These are phyloP conservation scores for Kryptolebias marmoratus DNA, from an alignment of 2,113 vertebrate genomes.

Conservation along the genomic window DNA sequence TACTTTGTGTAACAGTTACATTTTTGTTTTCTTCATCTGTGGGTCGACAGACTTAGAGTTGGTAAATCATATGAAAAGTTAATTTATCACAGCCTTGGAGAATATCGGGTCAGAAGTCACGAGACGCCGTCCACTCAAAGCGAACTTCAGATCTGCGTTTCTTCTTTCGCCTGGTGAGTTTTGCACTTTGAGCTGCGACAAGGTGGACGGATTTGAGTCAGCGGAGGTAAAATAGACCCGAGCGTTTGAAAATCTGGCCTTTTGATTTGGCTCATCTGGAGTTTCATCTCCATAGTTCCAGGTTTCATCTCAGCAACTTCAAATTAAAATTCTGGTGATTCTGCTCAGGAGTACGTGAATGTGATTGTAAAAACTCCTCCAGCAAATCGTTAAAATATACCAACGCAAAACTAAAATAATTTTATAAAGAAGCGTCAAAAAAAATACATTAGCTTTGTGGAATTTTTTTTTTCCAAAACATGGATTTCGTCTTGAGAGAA, in stretches of 20 bases:
- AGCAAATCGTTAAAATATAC: no score
- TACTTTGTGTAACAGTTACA: no score
- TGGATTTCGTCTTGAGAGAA: conserved; percentile 43
- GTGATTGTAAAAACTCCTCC: no score
- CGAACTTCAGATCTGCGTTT: neutral
- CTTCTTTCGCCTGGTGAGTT: conserved; percentile 29
- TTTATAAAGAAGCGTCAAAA: neutral
- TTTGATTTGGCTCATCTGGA: conserved; percentile 51
- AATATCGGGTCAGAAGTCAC: neutral
- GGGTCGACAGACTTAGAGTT: no score
- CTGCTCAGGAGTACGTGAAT: no score
- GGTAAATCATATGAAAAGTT: no score
- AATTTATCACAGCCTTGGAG: neutral
- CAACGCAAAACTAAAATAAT: neutral
- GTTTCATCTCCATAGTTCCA: conserved; percentile 18
- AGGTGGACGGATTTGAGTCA: conserved; percentile 57
- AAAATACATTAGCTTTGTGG: neutral
- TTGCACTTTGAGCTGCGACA: conserved; percentile 46
- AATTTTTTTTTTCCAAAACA: conserved; percentile 3
- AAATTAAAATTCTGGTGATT: no score
- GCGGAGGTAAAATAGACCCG: conserved; percentile 13
- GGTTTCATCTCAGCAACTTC: conserved; percentile 24
- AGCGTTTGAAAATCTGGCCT: conserved; percentile 25
- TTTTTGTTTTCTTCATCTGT: no score
- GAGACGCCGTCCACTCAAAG: neutral